Base-by-base conservation (phyloP, 2,113 vertebrate genomes). In the Mugil cephalus region DNA sequence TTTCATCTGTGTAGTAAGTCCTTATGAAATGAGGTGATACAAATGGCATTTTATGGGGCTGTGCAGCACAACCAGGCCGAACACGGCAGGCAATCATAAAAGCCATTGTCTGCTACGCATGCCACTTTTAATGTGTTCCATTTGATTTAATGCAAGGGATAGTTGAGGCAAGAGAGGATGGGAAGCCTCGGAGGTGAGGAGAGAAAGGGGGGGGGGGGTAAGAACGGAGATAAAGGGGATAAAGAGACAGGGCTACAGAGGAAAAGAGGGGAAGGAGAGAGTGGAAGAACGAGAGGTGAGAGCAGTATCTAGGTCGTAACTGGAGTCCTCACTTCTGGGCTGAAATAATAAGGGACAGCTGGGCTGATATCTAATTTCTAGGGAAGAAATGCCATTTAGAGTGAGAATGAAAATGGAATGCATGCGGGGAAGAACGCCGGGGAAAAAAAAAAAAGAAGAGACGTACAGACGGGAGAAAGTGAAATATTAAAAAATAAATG, bases 1-100 rank as follows among this genome's bases (percentile, higher is more conserved):
- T 85, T 87, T 85, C 82, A 38, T 74, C 69, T 66, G 61, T 80
- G 86, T 80, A 60, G 73, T 82, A 79, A 85, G 82, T 88, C 93
- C 93, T 85, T 90, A 94, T 89, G 93, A 94, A 95, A 96, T 94
- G 94, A 95, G 93, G 91, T 94, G 92, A 93, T 94, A 95, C 88
- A 95, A 93, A 95, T 94, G 95, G 91, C 91, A 94, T 95, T 91
- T 95, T 89, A 91, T 89, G 91, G 92, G 93, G 90, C 94, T 92
- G 92, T 85, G 79, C 87, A 77, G 84, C 0, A 65, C 89, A 94
- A 89, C 85, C 90, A 91, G 89, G 87, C 88, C 85, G 85, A 94
- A 87, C 80, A 91, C 72, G 58, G 83, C 85, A 94, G 87, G 93
- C 93, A 95, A 92, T 93, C 91, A 92, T 90, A 94, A 91, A 94